phyloP scores from a whole-genome alignment of 1,140 invertebrate genomes.

The Drosophila leontia region DNA sequence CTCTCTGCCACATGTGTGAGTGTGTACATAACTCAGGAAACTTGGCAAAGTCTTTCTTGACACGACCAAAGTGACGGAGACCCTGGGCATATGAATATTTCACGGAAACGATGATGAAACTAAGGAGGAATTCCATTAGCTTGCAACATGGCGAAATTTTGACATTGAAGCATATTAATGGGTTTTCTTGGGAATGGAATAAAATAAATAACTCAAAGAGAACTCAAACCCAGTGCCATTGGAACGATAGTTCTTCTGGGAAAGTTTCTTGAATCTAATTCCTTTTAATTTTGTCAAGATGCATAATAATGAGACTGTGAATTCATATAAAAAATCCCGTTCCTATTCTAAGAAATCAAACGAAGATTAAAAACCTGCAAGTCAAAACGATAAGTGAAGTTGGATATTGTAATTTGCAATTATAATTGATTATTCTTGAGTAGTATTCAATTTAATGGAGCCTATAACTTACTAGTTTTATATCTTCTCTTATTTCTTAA shows the following conservation, averaged over 20 bases:
- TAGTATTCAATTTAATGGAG: too few species aligned
- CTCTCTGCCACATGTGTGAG: slow-evolving; percentile 38
- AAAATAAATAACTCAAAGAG: slow-evolving; percentile 4
- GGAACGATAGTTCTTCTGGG: background rate
- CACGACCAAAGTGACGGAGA: slow-evolving; percentile 29
- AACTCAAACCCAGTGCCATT: slow-evolving; percentile 1
- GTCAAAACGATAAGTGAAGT: background rate
- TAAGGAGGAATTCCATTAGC: slow-evolving; percentile 47
- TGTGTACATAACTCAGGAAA: slow-evolving; percentile 34
- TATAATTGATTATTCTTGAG: too few species aligned
- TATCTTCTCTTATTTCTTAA: background rate
- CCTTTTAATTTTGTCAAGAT: background rate
- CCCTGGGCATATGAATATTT: slow-evolving; percentile 37
- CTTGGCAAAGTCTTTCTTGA: slow-evolving; percentile 48
- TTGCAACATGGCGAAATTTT: slow-evolving; percentile 31
- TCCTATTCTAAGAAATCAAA: too few species aligned
- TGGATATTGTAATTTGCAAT: background rate
- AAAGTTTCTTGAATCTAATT: background rate
- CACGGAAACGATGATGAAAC: slow-evolving; percentile 39
- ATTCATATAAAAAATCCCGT: too few species aligned
- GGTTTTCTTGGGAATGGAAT: slow-evolving; percentile 13
- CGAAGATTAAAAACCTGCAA: background rate
- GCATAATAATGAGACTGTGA: too few species aligned
- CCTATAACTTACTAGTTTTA: background rate
- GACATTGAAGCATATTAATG: slow-evolving; percentile 41